These are phyloP conservation scores for Pluvialis apricaria DNA, from an alignment of 2,113 vertebrate species.

Conservation along the genomic window DNA sequence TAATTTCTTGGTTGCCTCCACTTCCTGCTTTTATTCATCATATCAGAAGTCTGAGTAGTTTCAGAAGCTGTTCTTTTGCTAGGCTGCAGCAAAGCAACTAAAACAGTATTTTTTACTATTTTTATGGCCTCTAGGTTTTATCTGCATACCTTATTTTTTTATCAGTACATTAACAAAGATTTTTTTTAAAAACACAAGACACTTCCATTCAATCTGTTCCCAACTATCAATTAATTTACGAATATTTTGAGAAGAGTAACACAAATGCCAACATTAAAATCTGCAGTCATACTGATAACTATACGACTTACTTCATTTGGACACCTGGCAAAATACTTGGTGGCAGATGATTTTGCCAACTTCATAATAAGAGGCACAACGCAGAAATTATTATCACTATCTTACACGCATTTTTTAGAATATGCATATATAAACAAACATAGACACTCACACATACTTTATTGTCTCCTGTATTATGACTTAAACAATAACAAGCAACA, in stretches of 20 bases:
- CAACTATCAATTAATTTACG: not conserved
- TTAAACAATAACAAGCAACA: not conserved
- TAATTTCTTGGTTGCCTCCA: not conserved
- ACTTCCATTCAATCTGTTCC: not conserved
- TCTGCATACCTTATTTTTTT: not conserved
- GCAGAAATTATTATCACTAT: not conserved
- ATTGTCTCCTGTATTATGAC: not conserved
- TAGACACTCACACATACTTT: rapidly evolving
- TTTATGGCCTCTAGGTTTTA: not conserved
- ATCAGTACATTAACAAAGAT: not conserved
- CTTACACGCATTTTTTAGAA: not conserved
- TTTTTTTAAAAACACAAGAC: not conserved
- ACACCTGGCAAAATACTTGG: not conserved
- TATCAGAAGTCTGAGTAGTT: not conserved
- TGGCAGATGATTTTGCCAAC: not conserved
- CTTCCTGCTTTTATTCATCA: not conserved
- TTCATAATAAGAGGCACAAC: not conserved
- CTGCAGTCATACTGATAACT: not conserved
- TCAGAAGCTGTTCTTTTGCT: not conserved
- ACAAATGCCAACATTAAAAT: not conserved
- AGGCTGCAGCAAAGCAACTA: not conserved
- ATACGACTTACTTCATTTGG: not conserved
- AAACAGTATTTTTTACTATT: not conserved
- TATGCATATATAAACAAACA: not conserved
- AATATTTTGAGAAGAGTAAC: not conserved